These are phyloP conservation scores for Agrochola macilenta DNA, from an alignment of 2,888 invertebrate species.

Conservation along the genomic window DNA sequence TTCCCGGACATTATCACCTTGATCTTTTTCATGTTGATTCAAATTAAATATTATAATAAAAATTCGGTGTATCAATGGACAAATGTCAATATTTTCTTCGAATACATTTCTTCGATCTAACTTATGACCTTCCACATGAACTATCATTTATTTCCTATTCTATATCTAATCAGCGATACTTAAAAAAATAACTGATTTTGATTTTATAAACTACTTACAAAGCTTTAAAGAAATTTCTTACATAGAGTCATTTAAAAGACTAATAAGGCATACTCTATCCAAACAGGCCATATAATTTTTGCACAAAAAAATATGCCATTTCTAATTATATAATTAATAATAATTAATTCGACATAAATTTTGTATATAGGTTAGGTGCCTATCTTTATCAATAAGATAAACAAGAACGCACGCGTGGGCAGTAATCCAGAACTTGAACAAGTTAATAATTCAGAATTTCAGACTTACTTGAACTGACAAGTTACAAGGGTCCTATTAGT, in stretches of 20 bases:
- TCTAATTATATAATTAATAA: too few species aligned
- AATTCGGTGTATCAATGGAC: background rate
- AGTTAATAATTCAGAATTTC: conserved; percentile 36
- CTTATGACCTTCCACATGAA: background rate
- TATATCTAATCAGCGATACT: background rate
- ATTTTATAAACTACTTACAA: background rate
- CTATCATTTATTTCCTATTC: background rate
- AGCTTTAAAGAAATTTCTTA: background rate
- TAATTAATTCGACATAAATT: background rate
- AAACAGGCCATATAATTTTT: background rate
- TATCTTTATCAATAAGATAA: conserved; percentile 4
- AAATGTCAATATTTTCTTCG: background rate
- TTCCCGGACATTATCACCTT: background rate
- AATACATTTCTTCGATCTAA: background rate
- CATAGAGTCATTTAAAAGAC: background rate
- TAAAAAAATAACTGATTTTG: too few species aligned
- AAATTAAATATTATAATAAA: background rate
- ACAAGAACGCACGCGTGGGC: conserved; percentile 1
- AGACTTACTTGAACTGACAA: conserved; percentile 25
- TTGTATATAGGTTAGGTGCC: background rate
- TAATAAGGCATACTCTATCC: background rate
- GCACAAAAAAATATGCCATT: background rate
- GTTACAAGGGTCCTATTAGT: conserved; percentile 11
- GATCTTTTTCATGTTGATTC: background rate
- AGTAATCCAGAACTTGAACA: conserved; percentile 15